These are phyloP conservation scores for Pocota personata DNA, from an alignment of 2,888 invertebrate species.

Conservation along the genomic window DNA sequence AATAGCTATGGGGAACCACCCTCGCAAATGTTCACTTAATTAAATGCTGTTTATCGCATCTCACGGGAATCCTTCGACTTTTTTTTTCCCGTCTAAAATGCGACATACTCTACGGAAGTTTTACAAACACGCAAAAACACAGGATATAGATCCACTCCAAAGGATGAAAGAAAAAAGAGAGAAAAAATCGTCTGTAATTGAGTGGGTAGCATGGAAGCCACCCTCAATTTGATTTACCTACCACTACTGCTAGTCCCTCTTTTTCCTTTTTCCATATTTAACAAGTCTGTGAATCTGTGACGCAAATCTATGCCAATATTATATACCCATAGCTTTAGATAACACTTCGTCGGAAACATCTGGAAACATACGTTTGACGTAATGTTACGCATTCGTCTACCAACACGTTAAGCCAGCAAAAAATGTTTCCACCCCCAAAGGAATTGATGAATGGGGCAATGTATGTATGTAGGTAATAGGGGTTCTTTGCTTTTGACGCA, in stretches of 20 bases:
- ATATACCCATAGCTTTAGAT: background rate
- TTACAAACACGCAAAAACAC: background rate
- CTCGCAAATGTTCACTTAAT: conserved; percentile 8
- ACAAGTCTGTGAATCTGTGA: background rate
- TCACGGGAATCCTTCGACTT: conserved; percentile 10
- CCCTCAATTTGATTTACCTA: conserved; percentile 7
- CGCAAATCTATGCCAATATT: conserved; percentile 9
- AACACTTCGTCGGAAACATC: conserved; percentile 46
- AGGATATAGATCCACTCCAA: background rate
- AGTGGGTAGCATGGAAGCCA: conserved; percentile 22
- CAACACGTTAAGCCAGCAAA: background rate
- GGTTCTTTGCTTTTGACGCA: conserved; percentile 46
- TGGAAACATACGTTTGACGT: conserved; percentile 54
- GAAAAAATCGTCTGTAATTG: background rate
- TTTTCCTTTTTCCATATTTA: background rate
- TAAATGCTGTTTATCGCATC: conserved; percentile 25
- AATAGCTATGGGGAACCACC: background rate
- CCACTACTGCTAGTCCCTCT: background rate
- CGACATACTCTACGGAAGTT: background rate
- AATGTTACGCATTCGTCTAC: conserved; percentile 3
- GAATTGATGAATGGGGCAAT: conserved; percentile 40
- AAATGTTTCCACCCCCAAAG: conserved; percentile 10
- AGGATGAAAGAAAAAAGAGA: background rate
- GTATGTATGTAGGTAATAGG: no score
- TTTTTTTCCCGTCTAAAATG: background rate